Evolutionary conservation across 2,888 invertebrate species (phyloP), one percentile per base, ranked within the genome.

Genomic region (Lacanobia wlatinum): DNA sequence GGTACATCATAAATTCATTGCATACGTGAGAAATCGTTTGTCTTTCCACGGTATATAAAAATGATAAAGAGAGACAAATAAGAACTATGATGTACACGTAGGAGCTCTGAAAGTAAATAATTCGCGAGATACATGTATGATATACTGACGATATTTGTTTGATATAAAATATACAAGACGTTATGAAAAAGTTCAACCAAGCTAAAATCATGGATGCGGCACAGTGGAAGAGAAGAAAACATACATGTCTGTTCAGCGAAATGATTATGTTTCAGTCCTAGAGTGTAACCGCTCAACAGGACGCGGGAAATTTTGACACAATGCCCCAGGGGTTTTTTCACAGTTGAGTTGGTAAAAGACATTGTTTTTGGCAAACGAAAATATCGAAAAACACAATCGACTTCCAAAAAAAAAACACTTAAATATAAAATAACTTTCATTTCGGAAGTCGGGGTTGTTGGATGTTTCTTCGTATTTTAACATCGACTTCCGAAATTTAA

Each of bases 81-180:
- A 76, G 75, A 82, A 78, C 72, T 73, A 80, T 70, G 55, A 80
- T 80, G 82, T 78, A 84, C 67, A 82, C 73, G 72, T 73, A n/a
- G n/a, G n/a, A n/a, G 81, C 79, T 83, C 83, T 88, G 87, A 86
- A 88, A 90, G 92, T 91, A 91, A 92, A 92, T 93, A 92, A 92
- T 93, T 92, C 90, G 83, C 82, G 81, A 88, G 88, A 89, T 91
- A 92, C 92, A 92, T 85, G 89, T 84, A 86, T 94, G 94, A 94
- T 90, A 91, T 91, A 95, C 93, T 87, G 87, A 88, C 76, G 88
- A 90, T 92, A 94, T 95, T 94, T 94, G 93, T 94, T 92, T 89
- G 83, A 90, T 70, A 90, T 90, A 91, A 93, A 92, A 85, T 86
- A 55, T 55, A 72, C 80, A 64, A 43, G 40, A 69, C 86, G 71